These are phyloP conservation scores for Onychorhynchus coronatus DNA, from an alignment of 2,113 vertebrate genomes.

Conservation along the genomic window DNA sequence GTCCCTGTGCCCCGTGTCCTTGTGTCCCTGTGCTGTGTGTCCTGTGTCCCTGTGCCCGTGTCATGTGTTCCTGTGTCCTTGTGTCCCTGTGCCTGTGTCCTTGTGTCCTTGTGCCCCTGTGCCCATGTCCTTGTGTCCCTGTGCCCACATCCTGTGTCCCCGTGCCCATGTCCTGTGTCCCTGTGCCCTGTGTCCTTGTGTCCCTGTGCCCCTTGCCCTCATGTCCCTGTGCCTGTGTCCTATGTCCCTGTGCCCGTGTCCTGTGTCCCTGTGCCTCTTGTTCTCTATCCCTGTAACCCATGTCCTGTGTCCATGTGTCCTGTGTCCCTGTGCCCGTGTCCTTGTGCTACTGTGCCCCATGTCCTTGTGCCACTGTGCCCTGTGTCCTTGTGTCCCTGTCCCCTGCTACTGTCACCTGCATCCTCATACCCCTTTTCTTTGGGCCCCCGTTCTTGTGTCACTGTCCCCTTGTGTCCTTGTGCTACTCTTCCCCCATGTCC, in stretches of 20 bases:
- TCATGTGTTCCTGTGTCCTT: not conserved
- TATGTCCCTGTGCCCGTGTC: not conserved
- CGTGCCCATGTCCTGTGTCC: no score
- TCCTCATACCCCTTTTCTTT: no score
- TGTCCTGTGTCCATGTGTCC: no score
- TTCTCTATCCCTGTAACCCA: no score
- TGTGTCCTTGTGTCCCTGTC: not conserved
- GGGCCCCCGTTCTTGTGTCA: no score
- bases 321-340: not conserved
- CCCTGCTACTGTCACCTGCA: no score
- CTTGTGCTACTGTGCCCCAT: fast-evolving
- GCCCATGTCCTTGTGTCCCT: no score
- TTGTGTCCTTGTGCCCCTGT: no score
- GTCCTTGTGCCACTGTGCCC: not conserved
- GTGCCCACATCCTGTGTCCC: no score
- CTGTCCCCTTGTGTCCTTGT: not conserved
- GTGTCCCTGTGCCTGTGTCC: not conserved
- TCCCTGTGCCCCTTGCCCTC: not conserved
- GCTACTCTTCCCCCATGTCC: no score
- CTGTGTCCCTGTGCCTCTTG: not conserved
- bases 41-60: not conserved
- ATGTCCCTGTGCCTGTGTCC: not conserved
- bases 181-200: not conserved
- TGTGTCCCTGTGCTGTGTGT: no score
- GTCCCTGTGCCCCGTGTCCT: no score